Percentiles rank a stretch among this genome's conserved stretches.
phyloP scores from a whole-genome alignment of 2,113 vertebrate species.

The Anas platyrhynchos region DNA sequence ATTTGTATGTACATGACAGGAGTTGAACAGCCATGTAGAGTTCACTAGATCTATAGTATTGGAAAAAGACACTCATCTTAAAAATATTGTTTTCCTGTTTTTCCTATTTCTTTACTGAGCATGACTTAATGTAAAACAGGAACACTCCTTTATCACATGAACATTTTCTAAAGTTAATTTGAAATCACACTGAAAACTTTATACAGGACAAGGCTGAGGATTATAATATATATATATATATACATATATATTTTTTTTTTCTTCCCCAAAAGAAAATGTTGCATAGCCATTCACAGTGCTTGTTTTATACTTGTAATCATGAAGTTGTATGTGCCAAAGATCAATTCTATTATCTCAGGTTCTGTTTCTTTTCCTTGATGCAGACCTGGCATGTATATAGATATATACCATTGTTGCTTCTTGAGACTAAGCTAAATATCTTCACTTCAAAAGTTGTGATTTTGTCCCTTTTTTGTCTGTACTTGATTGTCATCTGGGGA shows the following conservation, averaged over 20 bases:
- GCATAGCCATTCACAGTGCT: background rate
- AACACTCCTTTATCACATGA: background rate
- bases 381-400: background rate
- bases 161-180: background rate
- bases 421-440: background rate
- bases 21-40: background rate
- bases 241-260: background rate
- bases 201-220: background rate
- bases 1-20: background rate
- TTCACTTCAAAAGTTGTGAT: background rate
- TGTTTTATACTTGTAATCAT: background rate
- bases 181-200: background rate
- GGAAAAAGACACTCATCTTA: background rate
- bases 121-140: background rate
- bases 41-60: background rate
- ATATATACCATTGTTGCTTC: background rate
- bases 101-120: background rate
- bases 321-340: background rate
- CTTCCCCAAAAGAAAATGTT: background rate
- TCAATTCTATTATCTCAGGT: background rate
- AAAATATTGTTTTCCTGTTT: background rate
- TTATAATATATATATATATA: background rate
- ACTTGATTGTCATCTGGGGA: background rate
- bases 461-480: background rate
- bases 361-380: background rate